Base-by-base conservation (phyloP, 1,140 invertebrate species). In the Monochamus saltuarius region DNA sequence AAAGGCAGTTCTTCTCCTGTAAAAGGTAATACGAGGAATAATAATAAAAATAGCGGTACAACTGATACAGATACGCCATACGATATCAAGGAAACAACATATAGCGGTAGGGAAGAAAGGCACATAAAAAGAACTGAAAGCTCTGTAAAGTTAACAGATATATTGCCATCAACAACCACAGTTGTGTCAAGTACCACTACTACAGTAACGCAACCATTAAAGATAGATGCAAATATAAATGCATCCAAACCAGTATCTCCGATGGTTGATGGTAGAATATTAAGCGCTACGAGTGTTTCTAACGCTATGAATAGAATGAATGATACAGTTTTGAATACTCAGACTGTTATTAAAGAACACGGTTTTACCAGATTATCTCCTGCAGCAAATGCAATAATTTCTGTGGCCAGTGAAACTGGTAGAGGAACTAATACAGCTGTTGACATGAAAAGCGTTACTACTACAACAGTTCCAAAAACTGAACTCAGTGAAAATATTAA, bases 291-390 rank as follows among this genome's bases (percentile, higher is more conserved):
- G 29, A 76, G 73, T 59, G 75, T 76, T 11, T 72, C 73, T 13
- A 69, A 70, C 14, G 75, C 75, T 16, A 73, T 76, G 36, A 74
- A 75, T 56, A 73, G 67, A 67, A 76, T 76, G 75, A 76, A 75
- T 62, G 73, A 76, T 51, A 76, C 75, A 14, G 75, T 76, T 40
- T 56, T 76, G 39, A 69, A 76, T 59, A 68, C 75, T 14, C 68
- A 75, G 60, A 74, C 75, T 13, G 59, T 76, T 16, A 70, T 73
- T 22, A 74, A 71, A 46, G 74, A 76, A 16, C 66, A 66, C 54
- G 73, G 68, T 11, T 55, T 75, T 34, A 62, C 65, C 4, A 72
- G 71, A 56, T 36, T 69, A 40, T 64, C 69, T 35, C 66, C 70
- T 36, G 59, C 67, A 43, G 65, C 70, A 8, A 68, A 45, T 34